phyloP scores from a whole-genome alignment of 2,888 invertebrate species.

The Invenusta paracnida region DNA sequence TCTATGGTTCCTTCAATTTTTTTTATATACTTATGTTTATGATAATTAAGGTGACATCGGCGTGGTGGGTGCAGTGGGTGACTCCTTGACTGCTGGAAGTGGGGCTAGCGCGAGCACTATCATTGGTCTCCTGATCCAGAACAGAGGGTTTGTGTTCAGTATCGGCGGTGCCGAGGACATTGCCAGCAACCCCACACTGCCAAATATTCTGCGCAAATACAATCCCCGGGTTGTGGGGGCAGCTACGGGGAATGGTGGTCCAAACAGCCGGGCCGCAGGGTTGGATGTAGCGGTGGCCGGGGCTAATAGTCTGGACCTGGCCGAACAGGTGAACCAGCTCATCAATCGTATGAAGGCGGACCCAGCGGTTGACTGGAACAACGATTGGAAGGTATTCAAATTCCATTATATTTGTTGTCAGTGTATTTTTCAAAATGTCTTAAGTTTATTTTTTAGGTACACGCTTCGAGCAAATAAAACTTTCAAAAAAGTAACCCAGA shows the following conservation, averaged over 20 bases:
- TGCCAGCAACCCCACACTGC: constrained; percentile 19
- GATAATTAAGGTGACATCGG: constrained; percentile 29
- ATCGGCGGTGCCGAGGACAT: constrained; percentile 35
- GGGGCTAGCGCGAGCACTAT: constrained; percentile 46
- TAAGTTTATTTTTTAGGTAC: no score
- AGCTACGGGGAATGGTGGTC: constrained; percentile 49
- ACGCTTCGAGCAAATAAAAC: no score
- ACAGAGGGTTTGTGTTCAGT: constrained; percentile 44
- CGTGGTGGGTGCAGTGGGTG: constrained; percentile 42
- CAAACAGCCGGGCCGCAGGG: constrained; percentile 45
- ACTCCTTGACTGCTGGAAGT: constrained; percentile 48
- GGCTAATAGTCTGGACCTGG: constrained; percentile 45
- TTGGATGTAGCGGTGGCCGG: constrained; percentile 55
- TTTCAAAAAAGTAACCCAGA: no score
- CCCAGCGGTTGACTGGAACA: not conserved
- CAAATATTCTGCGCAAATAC: constrained; percentile 52
- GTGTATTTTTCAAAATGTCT: no score
- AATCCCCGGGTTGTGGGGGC: constrained; percentile 53
- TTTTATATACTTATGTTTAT: no score
- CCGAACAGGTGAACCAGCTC: constrained; percentile 15
- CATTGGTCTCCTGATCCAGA: constrained; percentile 45
- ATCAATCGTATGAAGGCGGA: not conserved
- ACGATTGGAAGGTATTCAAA: not conserved
- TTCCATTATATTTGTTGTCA: not conserved
- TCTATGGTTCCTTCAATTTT: no score